Base-by-base conservation (phyloP, 2,888 invertebrate species). In the Chalcis sispes region DNA sequence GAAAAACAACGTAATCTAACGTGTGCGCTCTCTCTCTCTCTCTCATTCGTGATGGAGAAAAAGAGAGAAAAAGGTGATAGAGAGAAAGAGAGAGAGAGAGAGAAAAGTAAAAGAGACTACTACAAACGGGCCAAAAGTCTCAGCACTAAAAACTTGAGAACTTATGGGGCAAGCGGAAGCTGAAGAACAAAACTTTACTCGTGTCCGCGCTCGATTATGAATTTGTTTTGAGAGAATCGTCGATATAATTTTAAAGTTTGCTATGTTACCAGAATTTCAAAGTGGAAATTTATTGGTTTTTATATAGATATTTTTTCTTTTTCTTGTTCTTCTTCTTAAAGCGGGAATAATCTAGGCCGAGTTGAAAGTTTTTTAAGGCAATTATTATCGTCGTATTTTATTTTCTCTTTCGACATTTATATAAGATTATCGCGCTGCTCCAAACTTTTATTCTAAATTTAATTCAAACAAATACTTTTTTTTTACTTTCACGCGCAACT, bases 1-100 rank as follows among this genome's bases (percentile, higher is more conserved):
- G 73, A 72, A 77, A 78, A 77, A 79, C 77, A 78, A 76, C 62
- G 59, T 71, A 72, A 77, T 77, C 71, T 18, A 25, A 2, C 29
- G 10, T 20, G 27, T 10, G 54, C 20, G 52, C 2, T 13, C n/a
- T n/a, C n/a, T n/a, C n/a, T n/a, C n/a, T n/a, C n/a, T n/a, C n/a
- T n/a, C n/a, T n/a, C n/a, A n/a, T n/a, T n/a, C n/a, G n/a, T n/a
- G 1, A 42, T 10, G 5, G 25, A 52, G 65, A 13, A 18, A 65
- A 25, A 18, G 50, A 58, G 48, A 32, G 32, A 36, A 32, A 23
- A 42, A 20, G 3, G 42, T 1, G 32, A 56, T n/a, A 1, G 48
- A 25, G 27, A 46, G 3, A 46, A 4, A 15, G 42, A 20, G 13
- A n/a, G 18, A 36, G 10, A 54, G 36, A 61, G 10, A 42, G 32